Conservation (phyloP, 2,888 invertebrate species). For the Drosophila hamatofila region DNA sequence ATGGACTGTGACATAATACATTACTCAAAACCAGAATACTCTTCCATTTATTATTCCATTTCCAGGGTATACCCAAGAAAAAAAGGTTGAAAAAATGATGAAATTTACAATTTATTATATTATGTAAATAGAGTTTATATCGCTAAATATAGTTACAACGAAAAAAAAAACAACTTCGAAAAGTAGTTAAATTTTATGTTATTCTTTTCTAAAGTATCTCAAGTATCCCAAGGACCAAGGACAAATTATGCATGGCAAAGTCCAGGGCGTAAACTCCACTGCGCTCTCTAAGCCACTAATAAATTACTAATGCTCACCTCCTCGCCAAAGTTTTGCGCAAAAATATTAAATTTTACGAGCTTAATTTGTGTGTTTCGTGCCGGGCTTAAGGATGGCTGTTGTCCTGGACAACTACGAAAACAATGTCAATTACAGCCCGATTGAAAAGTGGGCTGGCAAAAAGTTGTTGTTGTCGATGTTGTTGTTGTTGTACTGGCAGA, state of each 20-base stretch:
- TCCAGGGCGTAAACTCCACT: slow-evolving; percentile 15
- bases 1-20: too few relatives aligned
- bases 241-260: slow-evolving; percentile 58
- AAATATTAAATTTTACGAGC: slow-evolving; percentile 81
- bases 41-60: too few relatives aligned
- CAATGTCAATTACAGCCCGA: slow-evolving; percentile 78
- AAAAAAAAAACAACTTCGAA: slow-evolving; percentile 29
- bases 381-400: slow-evolving; percentile 55
- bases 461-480: slow-evolving; percentile 58
- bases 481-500: slow-evolving; percentile 52
- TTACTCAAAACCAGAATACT: neutral
- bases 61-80: neutral
- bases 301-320: slow-evolving; percentile 70
- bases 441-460: slow-evolving; percentile 76
- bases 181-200: slow-evolving; percentile 65
- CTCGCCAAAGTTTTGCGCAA: slow-evolving; percentile 41
- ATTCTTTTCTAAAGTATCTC: slow-evolving; percentile 16
- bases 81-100: neutral
- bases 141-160: neutral
- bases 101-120: slow-evolving; percentile 13
- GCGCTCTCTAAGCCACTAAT: slow-evolving; percentile 54
- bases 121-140: slow-evolving; percentile 3
- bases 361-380: slow-evolving; percentile 77
- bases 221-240: slow-evolving; percentile 18
- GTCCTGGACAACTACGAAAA: slow-evolving; percentile 55